Evolutionary conservation across 2,113 vertebrate species (phyloP), one percentile per base, ranked within the genome.

Genomic region (Mormyrus lacerda): DNA sequence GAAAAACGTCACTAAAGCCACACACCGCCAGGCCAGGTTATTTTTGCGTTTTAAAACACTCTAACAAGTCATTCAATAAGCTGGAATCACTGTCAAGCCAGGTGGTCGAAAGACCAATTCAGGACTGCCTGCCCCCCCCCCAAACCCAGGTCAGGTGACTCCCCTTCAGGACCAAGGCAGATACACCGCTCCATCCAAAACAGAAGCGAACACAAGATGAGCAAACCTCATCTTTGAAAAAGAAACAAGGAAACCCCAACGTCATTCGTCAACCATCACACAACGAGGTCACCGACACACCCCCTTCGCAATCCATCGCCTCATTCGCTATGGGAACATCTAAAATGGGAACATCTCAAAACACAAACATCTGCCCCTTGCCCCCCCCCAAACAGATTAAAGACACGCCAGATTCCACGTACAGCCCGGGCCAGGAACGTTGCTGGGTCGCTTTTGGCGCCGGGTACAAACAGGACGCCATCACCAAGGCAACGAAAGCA

Each of bases 401-500:
- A 76, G 69, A 39, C 3, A 10, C 13, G 13, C 11, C 69, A 76
- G 13, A 35, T 15, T 76, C 11, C 69, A 76, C 15, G 4, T 10
- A 31, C 13, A 39, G 11, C 13, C 69, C 15, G 0, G 69, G 15
- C 15, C 15, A 79, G 73, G 73, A 19, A 42, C 15, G 35, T 19
- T 17, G 17, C 35, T 79, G 61, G 61, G 61, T 13, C 1, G n/a
- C 61, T 69, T 69, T 31, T 10, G 11, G 73, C 31, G 90, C 91
- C 55, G 90, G 89, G 89, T 79, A 94, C 95, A 98, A 96, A 94
- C 95, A 94, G 95, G 96, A 96, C 95, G 95, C 96, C 96, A 92
- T 94, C 96, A 95, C 96, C 94, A 97, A 97, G 96, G 96, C 96
- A 95, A 96, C 96, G 96, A 97, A 97, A 98, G 97, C 96, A 96